phyloP scores from a whole-genome alignment of 2,797 vertebrate genomes.

The Coilia nasus region DNA sequence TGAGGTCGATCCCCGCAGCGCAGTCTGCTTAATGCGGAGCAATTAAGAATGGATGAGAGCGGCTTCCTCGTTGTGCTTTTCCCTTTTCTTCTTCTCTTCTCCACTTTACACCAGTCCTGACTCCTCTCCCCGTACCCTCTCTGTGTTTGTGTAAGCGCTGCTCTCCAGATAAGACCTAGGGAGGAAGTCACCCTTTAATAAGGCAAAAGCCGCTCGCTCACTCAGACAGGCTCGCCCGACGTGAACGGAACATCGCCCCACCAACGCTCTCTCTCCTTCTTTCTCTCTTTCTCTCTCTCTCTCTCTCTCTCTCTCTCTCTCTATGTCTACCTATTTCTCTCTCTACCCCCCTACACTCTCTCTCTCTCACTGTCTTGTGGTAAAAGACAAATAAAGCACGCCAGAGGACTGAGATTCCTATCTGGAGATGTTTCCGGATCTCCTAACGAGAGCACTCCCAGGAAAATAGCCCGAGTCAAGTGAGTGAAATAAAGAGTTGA shows the following conservation, averaged over 20 bases:
- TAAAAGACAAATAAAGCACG: slow-evolving; percentile 69
- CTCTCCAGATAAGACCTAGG: not conserved
- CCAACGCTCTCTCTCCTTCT: not conserved
- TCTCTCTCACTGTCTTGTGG: slow-evolving; percentile 56
- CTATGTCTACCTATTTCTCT: no score
- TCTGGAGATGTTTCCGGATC: slow-evolving; percentile 71
- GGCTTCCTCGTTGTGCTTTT: not conserved
- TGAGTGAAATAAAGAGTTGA: slow-evolving; percentile 43
- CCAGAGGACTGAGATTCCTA: slow-evolving; percentile 70
- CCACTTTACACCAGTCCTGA: not conserved
- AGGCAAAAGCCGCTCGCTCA: not conserved
- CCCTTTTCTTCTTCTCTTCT: not conserved
- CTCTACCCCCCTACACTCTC: not conserved
- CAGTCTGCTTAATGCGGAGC: not conserved
- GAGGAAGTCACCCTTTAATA: slow-evolving; percentile 2
- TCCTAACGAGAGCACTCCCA: slow-evolving; percentile 69
- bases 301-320: slow-evolving; percentile 27
- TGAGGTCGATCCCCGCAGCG: not conserved
- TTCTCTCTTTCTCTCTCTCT: slow-evolving; percentile 27
- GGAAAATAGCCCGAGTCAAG: slow-evolving; percentile 63
- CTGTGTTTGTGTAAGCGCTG: not conserved
- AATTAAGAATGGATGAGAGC: slow-evolving; percentile 15
- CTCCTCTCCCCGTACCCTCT: not conserved
- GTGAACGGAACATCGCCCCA: not conserved
- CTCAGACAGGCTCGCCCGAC: not conserved